Conservation (phyloP, 2,888 invertebrate genomes). For the Aproaerema taeniolella region DNA sequence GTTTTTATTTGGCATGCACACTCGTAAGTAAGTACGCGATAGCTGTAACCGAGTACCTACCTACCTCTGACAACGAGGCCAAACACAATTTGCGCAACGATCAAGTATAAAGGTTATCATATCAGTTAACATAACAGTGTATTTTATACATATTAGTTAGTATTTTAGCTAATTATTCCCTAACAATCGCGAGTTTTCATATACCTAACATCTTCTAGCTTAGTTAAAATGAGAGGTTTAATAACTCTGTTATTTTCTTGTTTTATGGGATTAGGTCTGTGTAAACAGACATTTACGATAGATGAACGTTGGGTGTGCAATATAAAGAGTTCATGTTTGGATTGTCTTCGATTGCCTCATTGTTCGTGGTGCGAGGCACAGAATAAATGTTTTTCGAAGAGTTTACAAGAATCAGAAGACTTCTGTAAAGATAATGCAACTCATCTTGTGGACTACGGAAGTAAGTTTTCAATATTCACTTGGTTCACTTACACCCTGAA, state of each 20-base stretch:
- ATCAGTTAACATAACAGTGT: slow-evolving; percentile 27
- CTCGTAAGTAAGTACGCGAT: too few relatives aligned
- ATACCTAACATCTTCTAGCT: not conserved
- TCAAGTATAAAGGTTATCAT: slow-evolving; percentile 57
- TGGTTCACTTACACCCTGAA: too few relatives aligned
- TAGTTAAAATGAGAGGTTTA: slow-evolving; percentile 2
- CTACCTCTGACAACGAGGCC: not conserved
- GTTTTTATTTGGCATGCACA: too few relatives aligned
- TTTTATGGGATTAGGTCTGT: not conserved
- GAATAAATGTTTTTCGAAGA: slow-evolving; percentile 52
- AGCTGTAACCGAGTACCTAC: not conserved
- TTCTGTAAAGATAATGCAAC: slow-evolving; percentile 45
- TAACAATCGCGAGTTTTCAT: not conserved
- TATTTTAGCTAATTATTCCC: not conserved
- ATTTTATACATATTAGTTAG: slow-evolving; percentile 5
- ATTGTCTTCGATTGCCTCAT: slow-evolving; percentile 52
- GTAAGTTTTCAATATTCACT: slow-evolving; percentile 33
- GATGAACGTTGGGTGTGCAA: slow-evolving; percentile 52
- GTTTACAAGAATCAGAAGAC: slow-evolving; percentile 27
- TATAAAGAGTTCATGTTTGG: slow-evolving; percentile 53
- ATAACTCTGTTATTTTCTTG: not conserved
- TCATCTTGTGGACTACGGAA: slow-evolving; percentile 41
- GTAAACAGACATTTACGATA: slow-evolving; percentile 20
- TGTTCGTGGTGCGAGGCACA: slow-evolving; percentile 60
- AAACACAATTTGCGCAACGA: slow-evolving; percentile 31